Evolutionary conservation across 2,888 invertebrate species (phyloP).

Genomic region (Melanchra persicariae): DNA sequence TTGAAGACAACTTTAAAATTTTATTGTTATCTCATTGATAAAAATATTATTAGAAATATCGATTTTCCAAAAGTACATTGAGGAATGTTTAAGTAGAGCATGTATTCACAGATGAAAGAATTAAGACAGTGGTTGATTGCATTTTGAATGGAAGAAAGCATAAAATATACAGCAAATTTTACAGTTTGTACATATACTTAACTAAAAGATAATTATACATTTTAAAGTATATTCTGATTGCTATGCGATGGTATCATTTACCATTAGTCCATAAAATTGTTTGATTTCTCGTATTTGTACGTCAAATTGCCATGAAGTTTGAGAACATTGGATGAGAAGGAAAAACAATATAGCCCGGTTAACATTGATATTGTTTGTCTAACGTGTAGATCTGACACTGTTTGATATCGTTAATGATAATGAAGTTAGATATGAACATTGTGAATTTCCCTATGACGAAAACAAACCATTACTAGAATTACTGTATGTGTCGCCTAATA

Average conservation of each 20-base stretch:
- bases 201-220: slow-evolving; percentile 20
- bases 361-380: slow-evolving; percentile 66
- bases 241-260: slow-evolving; percentile 2
- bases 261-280: slow-evolving; percentile 25
- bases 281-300: slow-evolving; percentile 11
- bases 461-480: slow-evolving; percentile 74
- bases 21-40: slow-evolving; percentile 16
- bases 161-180: slow-evolving; percentile 35
- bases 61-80: slow-evolving; percentile 33
- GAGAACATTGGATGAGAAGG: slow-evolving; percentile 73
- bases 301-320: slow-evolving; percentile 14
- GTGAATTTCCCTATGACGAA: slow-evolving; percentile 74
- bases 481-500: slow-evolving; percentile 67
- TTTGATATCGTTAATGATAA: slow-evolving; percentile 70
- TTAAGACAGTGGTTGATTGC: slow-evolving; percentile 21
- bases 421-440: slow-evolving; percentile 66
- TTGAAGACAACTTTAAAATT: slow-evolving; percentile 27
- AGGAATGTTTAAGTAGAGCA: slow-evolving; percentile 54
- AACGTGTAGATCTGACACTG: slow-evolving; percentile 72
- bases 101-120: slow-evolving; percentile 26
- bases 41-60: slow-evolving; percentile 22
- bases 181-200: slow-evolving; percentile 47
- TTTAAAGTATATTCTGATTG: slow-evolving; percentile 21
- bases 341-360: slow-evolving; percentile 78
- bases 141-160: slow-evolving; percentile 35